Evolutionary conservation across 2,888 invertebrate genomes (phyloP), one percentile per base, ranked within the genome.

Genomic region (Pilophorus perplexus): DNA sequence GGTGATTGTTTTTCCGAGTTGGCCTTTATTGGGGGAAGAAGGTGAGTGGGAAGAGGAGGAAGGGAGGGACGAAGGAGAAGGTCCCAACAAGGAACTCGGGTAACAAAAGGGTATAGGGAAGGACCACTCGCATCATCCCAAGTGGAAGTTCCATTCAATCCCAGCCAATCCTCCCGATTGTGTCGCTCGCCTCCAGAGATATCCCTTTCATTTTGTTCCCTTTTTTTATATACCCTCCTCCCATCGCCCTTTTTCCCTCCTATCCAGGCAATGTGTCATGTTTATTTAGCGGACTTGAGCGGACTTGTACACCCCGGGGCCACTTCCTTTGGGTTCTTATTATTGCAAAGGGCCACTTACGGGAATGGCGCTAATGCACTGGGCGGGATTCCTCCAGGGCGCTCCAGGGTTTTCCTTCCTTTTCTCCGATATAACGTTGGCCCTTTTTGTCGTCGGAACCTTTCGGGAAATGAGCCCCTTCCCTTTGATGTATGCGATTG

Each of bases 71-170:
- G n/a, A 6, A n/a, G n/a, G n/a, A n/a, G n/a, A n/a, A n/a, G n/a
- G n/a, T n/a, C n/a, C n/a, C n/a, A n/a, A n/a, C n/a, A n/a, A n/a
- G n/a, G n/a, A n/a, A n/a, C 5, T 12, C 4, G 16, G 16, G 28
- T 27, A 52, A 52, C 27, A 52, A 33, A 33, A 52, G 52, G 18
- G 28, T 18, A 28, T 18, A 25, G 3, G 48, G 48, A n/a, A 14
- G 37, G 64, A 20, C 38, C 33, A 38, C 38, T 25, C 14, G 50
- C 65, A 65, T 65, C 65, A 54, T 25, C 55, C 44, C 27, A 42
- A 65, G 65, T 65, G 60, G 42, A 22, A 20, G 59, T 54, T 65
- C 65, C 65, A 65, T 65, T 65, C 65, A 65, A 65, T 65, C 65
- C 54, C n/a, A 46, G 55, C 48, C 65, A 46, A 65, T 48, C 50